Evolutionary conservation across 2,888 invertebrate genomes (phyloP), one percentile per base, ranked within the genome.

Genomic region (Willowsia nigromaculata): DNA sequence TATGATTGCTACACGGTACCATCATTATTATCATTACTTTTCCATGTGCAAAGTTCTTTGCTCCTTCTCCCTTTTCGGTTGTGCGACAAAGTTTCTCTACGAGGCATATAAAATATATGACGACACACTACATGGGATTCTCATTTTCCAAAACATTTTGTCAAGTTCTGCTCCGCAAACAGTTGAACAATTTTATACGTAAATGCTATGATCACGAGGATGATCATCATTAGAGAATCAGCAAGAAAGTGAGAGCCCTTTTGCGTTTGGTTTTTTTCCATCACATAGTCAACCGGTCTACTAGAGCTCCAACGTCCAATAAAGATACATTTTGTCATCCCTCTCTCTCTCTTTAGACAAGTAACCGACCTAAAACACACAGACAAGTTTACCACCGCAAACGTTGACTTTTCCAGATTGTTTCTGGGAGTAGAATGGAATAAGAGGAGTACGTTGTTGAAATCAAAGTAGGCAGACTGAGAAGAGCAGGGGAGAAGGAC

Each of bases 61-160:
- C 37, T 27, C 9, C 47, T 50, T n/a, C 76, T 47, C n/a, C 43
- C 65, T 43, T 25, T 62, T 50, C 43, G n/a, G 18, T 27, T 9
- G 65, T 22, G 7, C 40, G 40, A 68, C 68, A 68, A 68, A 68
- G 68, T 68, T 68, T 68, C 11, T 33, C 33, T 9, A 0, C 40
- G 3, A 59, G 2, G 15, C 30, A 56, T 27, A 74, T 27, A 43
- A 68, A 74, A 74, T 74, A 74, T 59, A 81, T 25, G 25, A 62
- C 59, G 43, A 40, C 40, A 81, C 40, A 62, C 81, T 30, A 81
- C 25, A 40, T 25, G 53, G 50, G 47, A 81, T 37, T 81, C 81
- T 37, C 59, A 76, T 85, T 74, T 74, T 43, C 76, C 37, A 82
- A n/a, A n/a, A 56, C 81, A 62, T 62, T 65, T 82, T 65, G 62